Base-by-base conservation (phyloP, 1,140 invertebrate genomes). In the Trypoxylus dichotomus region DNA sequence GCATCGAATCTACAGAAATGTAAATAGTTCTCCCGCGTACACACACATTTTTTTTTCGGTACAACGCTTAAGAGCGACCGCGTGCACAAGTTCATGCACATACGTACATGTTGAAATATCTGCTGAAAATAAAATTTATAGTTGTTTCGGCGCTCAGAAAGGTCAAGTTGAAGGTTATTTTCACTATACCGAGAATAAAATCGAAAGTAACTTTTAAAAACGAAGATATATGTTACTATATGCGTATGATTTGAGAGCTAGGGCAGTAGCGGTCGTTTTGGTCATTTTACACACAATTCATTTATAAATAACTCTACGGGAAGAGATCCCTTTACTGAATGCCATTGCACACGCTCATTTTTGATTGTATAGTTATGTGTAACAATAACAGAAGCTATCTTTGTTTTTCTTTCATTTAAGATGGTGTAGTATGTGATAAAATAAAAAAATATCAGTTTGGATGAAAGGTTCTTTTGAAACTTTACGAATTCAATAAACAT, bases 81-180 rank as follows among this genome's bases (percentile, higher is more conserved):
- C 47, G 5, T 54, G 27, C 60, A 68, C 60, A 68, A 54, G 47
- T 54, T 54, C 47, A 54, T 21, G 47, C 24, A 68, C 60, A 68
- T 68, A 63, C 58, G 21, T 63, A 27, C 60, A 54, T 54, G 47
- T 68, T 68, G 60, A 68, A 68, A 68, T 68, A 68, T 68, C 60
- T 68, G 60, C 60, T 68, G 60, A 68, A 68, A 68, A 68, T 68
- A 68, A 68, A 68, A 68, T 68, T 68, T 68, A 68, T 68, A 68
- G 60, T 29, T 68, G 60, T 68, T 68, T 68, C 60, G 60, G 60
- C 60, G 27, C 24, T 24, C 60, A 68, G 21, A 68, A 68, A 68
- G 60, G 60, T 68, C 60, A 68, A 68, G 60, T 68, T 68, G 60
- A 68, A 68, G 60, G 60, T 27, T 68, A 68, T 68, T 68, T 68